Evolutionary conservation across 2,888 invertebrate species (phyloP).

Genomic region (Endotricha flammealis): DNA sequence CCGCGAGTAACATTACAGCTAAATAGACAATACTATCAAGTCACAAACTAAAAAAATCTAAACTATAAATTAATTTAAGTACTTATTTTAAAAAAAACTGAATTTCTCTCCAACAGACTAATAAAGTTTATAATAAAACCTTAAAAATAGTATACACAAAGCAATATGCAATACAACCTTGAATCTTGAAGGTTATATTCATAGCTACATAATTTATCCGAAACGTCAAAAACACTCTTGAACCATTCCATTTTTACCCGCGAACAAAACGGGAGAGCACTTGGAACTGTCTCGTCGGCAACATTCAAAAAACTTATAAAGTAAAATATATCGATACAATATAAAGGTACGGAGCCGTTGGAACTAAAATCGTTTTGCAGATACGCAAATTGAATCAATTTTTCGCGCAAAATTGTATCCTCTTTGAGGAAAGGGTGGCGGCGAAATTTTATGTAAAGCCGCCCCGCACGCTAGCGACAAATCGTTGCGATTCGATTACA

Average conservation of each 20-base stretch:
- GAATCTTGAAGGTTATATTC: too few relatives aligned
- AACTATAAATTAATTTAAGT: too few relatives aligned
- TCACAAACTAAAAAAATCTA: too few relatives aligned
- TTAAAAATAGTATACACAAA: too few relatives aligned
- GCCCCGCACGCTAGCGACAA: constrained; percentile 31
- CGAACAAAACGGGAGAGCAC: background rate
- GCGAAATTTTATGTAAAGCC: constrained; percentile 27
- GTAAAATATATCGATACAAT: constrained; percentile 21
- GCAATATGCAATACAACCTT: too few relatives aligned
- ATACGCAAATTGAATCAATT: constrained; percentile 64
- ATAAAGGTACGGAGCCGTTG: constrained; percentile 17
- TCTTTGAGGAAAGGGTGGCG: constrained; percentile 19
- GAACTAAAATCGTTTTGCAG: constrained; percentile 51
- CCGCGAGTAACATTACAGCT: too few relatives aligned
- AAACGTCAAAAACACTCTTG: constrained; percentile 7
- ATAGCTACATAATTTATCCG: too few relatives aligned
- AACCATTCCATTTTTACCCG: background rate
- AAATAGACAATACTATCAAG: too few relatives aligned
- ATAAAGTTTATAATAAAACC: too few relatives aligned
- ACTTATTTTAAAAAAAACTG: too few relatives aligned
- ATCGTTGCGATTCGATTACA: constrained; percentile 27
- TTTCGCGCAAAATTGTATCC: constrained; percentile 55
- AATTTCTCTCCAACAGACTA: too few relatives aligned
- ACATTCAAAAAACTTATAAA: constrained; percentile 13
- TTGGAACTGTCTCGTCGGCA: background rate